These are phyloP conservation scores for Drosophila baimaii DNA, from an alignment of 1,140 invertebrate species.

Conservation along the genomic window DNA sequence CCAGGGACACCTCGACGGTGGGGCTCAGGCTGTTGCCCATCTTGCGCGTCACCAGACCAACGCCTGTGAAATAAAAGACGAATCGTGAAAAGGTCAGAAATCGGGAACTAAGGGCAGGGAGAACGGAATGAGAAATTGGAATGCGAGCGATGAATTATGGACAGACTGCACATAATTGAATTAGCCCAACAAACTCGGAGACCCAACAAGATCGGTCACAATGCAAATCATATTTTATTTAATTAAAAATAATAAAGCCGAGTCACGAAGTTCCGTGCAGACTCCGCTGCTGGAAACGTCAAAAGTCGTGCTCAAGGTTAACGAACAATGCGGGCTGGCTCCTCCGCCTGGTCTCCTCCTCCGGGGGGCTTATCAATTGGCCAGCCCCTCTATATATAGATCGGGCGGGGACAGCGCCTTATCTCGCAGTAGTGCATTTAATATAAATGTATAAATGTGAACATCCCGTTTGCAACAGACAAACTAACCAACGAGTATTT, in stretches of 20 bases:
- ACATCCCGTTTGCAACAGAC: constrained; percentile 7
- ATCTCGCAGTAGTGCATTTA: constrained; percentile 40
- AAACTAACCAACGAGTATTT: background rate
- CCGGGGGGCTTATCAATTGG: constrained; percentile 66
- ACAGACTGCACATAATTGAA: constrained; percentile 64
- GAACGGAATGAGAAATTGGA: constrained; percentile 10
- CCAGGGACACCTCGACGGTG: constrained; percentile 88
- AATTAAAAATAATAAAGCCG: constrained; percentile 79
- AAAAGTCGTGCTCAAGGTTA: constrained; percentile 76
- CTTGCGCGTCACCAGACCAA: constrained; percentile 90
- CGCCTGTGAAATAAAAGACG: constrained; percentile 86
- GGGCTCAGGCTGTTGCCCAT: constrained; percentile 90
- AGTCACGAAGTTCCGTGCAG: constrained; percentile 67
- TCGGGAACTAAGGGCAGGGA: background rate
- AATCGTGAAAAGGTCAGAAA: constrained; percentile 8
- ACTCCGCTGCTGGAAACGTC: constrained; percentile 32
- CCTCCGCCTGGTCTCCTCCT: constrained; percentile 30
- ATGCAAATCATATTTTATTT: constrained; percentile 81
- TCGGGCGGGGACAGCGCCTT: constrained; percentile 37
- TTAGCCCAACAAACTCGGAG: constrained; percentile 65
- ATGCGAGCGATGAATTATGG: constrained; percentile 21
- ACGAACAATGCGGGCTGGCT: constrained; percentile 58
- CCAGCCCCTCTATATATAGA: constrained; percentile 53
- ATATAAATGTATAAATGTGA: constrained; percentile 13
- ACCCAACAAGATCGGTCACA: constrained; percentile 62